Base-by-base conservation (phyloP, 2,113 vertebrate genomes). In the Ictalurus furcatus region DNA sequence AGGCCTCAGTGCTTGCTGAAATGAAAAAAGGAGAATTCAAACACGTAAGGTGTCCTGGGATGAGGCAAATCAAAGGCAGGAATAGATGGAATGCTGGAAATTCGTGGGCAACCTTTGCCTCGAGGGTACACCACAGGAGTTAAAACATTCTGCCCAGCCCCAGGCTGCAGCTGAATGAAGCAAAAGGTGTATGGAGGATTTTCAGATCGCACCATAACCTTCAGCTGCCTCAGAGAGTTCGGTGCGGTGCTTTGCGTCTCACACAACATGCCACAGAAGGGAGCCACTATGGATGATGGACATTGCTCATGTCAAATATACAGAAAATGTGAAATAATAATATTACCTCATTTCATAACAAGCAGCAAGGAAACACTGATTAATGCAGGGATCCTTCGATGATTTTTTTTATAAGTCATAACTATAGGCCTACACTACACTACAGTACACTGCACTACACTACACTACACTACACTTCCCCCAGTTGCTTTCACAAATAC, bases 121-220 rank as follows among this genome's bases (percentile, higher is more conserved):
- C 92, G 92, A 92, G 92, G 92, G 95, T 94, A 95, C 94, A 94
- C 95, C 93, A 93, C 95, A 93, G 95, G 95, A 95, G 95, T 94
- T 94, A 94, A 95, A 96, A 93, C 91, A 93, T 93, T 96, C 93
- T 91, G 93, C 93, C 88, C 93, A 95, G 94, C 95, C 93, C 90
- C 92, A 28, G 93, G 93, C 92, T 92, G 93, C 93, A 94, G 94
- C 94, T 92, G 90, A 93, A 93, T n/a, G 94, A 91, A 93, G 94
- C 92, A 89, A 83, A 91, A 93, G 94, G 94, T 94, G 93, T 92
- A 94, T 93, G 90, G 78, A 82, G 93, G 94, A 95, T 96, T 95
- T 95, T 82, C 92, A 94, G 92, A 93, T 93, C 86, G 90, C 91
- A 92, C 92, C 92, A 85, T 95, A 92, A 94, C 94, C 94, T 91